Evolutionary conservation across 2,888 invertebrate species (phyloP), one percentile per base, ranked within the genome.

Genomic region (Mythimna pallens): DNA sequence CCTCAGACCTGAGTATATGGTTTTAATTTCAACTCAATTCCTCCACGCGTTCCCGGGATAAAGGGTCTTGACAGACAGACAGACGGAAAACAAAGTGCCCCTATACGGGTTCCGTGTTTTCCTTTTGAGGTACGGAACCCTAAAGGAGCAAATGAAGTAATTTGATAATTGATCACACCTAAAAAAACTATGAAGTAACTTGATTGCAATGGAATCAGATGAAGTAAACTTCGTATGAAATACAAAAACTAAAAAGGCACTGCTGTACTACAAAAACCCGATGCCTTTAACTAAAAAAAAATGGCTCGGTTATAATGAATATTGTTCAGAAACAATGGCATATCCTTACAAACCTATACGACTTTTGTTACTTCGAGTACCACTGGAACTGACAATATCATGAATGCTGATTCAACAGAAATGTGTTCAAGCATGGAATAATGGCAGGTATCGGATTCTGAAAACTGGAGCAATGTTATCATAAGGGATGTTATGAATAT

Each of bases 371-470:
- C 22, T 61, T 5, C n/a, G 7, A 54, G 25, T 54, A 40, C 30
- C 17, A 17, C 34, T 58, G 34, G 17, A 34, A 43, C 64, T 69
- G 65, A 74, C 67, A 78, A 61, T 55, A 54, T 40, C 66, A 76
- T 74, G 61, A 76, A 69, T 58, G 54, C 62, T 70, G 69, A 78
- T 58, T 69, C 65, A 57, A 59, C 22, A 65, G 55, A n/a, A 61
- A 43, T 62, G 70, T 64, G 61, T 55, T 62, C 63, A 68, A 68
- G 57, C 63, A 52, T 22, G 36, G 54, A 58, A 76, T 70, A 67
- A 83, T 84, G 78, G 76, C 73, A 58, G 64, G 68, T 69, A 79
- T 84, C 72, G 34, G 55, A 47, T 40, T 69, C 58, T 73, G 52
- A 36, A 30, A 84, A 80, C 82, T 77, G 55, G 74, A 65, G 34